Evolutionary conservation across 2,888 invertebrate species (phyloP).

Genomic region (Tetrapedia diversipes): DNA sequence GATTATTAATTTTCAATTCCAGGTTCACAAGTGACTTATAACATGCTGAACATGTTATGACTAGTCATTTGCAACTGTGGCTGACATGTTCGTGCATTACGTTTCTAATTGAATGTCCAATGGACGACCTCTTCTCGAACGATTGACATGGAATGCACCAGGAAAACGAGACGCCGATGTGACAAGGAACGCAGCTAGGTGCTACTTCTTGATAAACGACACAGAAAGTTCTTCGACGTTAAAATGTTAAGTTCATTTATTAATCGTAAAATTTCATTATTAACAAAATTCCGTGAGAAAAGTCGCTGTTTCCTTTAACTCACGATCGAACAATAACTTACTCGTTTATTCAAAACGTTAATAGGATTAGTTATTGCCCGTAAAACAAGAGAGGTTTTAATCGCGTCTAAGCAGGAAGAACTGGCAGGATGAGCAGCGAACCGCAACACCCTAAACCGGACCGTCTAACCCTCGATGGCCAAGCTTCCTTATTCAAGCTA

Average conservation of each 20-base stretch:
- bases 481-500: slow-evolving; percentile 60
- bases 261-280: not conserved
- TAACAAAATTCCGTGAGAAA: not conserved
- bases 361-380: not conserved
- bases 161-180: slow-evolving; percentile 40
- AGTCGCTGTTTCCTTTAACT: not conserved
- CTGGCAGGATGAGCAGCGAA: slow-evolving; percentile 67
- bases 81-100: slow-evolving; percentile 42
- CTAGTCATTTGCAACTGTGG: not conserved
- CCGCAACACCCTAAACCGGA: slow-evolving; percentile 75
- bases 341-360: not conserved
- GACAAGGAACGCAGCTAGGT: slow-evolving; percentile 56
- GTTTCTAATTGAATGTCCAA: slow-evolving; percentile 64
- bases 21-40: too few relatives aligned
- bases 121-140: slow-evolving; percentile 59
- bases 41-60: too few relatives aligned
- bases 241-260: not conserved
- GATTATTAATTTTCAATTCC: too few relatives aligned
- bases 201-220: slow-evolving; percentile 37
- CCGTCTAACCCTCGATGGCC: slow-evolving; percentile 59
- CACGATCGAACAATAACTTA: not conserved
- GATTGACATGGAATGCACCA: slow-evolving; percentile 61
- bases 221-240: slow-evolving; percentile 13
- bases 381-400: slow-evolving; percentile 24
- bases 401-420: slow-evolving; percentile 65